Evolutionary conservation across 2,888 invertebrate genomes (phyloP), one percentile per base, ranked within the genome.

Genomic region (Villa cingulata): DNA sequence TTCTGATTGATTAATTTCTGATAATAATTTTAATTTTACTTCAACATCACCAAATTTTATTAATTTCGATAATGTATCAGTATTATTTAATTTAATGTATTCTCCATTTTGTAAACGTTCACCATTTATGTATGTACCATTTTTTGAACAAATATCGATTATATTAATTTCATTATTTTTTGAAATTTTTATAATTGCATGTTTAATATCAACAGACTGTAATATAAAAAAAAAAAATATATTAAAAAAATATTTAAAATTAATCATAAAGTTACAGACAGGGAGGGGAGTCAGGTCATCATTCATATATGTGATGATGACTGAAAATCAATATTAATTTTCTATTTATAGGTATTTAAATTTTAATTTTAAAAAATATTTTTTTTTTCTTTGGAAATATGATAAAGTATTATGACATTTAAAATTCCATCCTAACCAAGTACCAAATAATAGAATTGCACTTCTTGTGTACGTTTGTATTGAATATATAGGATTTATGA

Each of bases 61-160:
- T 36, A 20, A 10, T 14, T 3, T 23, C 9, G 40, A 41, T 41
- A 20, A 9, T 18, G 37, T 9, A 9, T 2, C 10, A n/a, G n/a
- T 9, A 9, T 1, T 4, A 9, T 7, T 7, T 4, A 37, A 16
- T 37, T 17, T n/a, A 37, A 12, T 6, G 12, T 16, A n/a, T 37
- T 37, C 16, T 47, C 37, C 17, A 51, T 53, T 10, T 7, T 48
- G 41, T 18, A 56, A 37, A 9, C 42, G 48, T 20, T 51, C 42
- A 40, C 52, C 49, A 49, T 59, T 55, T 5, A 58, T 14, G 42
- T 51, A 57, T 34, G 58, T 57, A 0, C 59, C 59, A 4, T 46
- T 48, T 12, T 45, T 48, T 44, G 57, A 57, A 16, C 51, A 43
- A 37, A 59, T 46, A 50, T 59, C 59, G 14, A 51, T 46, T 39